Base-by-base conservation (phyloP, 1,140 invertebrate species). In the Drosophila jambulina region DNA sequence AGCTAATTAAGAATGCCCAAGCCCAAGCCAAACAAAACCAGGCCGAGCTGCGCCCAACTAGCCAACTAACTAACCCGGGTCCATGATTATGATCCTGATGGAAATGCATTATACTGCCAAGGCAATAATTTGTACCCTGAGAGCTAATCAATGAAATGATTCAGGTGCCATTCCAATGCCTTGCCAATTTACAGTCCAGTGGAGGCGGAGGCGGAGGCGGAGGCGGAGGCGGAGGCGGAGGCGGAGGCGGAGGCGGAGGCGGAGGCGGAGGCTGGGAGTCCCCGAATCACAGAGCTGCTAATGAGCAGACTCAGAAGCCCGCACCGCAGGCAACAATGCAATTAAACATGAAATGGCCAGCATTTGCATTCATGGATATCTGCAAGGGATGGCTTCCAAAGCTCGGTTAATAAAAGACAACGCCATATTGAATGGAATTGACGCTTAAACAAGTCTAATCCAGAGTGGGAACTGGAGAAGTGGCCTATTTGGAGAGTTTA, bases 301-400 rank as follows among this genome's bases (percentile, higher is more conserved):
- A 80, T 78, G 68, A 82, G 58, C 67, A 45, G 59, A 59, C 42
- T 61, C 53, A 38, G 32, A 23, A 17, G 32, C 23, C 32, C 34
- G 27, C 21, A 56, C 25, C 38, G 32, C 21, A 56, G 71, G 34
- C 58, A 80, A 77, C 64, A 76, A 80, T 80, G 77, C 67, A 84
- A 84, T 84, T 80, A 84, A 85, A 84, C 65, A 51, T 53, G 59
- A 57, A 80, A 80, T 85, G 83, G 57, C 77, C 71, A 48, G 49
- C 65, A 80, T 74, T 85, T 69, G 67, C 82, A 78, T 81, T 81
- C 67, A 67, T 34, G 32, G 51, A 54, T 25, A 27, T 19, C 25
- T 42, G 32, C 21, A 29, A 32, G 29, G 67, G 56, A 61, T 23
- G 23, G 71, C 8, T 21, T 17, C 19, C 13, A 17, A 36, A n/a